phyloP scores from a whole-genome alignment of 2,113 vertebrate species.

The Paedocypris sp. region DNA sequence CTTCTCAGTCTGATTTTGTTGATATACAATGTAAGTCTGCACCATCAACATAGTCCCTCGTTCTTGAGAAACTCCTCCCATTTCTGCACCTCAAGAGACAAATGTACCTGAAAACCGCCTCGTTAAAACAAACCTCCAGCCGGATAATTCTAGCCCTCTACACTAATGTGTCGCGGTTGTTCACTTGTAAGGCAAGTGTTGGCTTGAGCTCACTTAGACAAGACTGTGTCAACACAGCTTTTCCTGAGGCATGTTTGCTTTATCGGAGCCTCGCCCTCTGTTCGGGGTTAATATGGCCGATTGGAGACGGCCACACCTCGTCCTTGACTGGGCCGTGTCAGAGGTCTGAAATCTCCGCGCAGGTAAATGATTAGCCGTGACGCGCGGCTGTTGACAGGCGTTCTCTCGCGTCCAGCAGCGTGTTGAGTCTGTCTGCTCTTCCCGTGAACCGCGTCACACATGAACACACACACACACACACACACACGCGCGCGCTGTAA shows the following conservation, averaged over 20 bases:
- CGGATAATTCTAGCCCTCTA: too few relatives aligned
- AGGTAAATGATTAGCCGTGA: conserved; percentile 59
- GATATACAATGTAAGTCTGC: too few relatives aligned
- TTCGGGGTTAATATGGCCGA: background rate
- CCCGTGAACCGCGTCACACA: background rate
- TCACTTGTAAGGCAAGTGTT: background rate
- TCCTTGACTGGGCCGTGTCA: conserved; percentile 39
- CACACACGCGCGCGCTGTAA: background rate
- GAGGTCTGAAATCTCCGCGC: conserved; percentile 39
- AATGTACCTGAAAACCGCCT: too few relatives aligned
- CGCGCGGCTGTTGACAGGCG: background rate
- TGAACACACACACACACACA: background rate
- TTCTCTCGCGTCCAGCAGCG: conserved; percentile 6
- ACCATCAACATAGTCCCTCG: too few relatives aligned
- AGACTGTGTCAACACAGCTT: background rate
- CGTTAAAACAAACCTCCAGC: too few relatives aligned
- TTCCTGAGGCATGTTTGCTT: conserved; percentile 20
- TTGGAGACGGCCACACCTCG: conserved; percentile 15
- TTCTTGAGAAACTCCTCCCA: too few relatives aligned
- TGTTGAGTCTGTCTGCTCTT: background rate
- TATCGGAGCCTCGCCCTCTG: conserved; percentile 5
- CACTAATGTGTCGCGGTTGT: background rate
- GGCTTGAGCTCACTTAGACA: background rate
- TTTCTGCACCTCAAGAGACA: too few relatives aligned
- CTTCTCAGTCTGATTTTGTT: too few relatives aligned